Base-by-base conservation (phyloP, 2,113 vertebrate species). In the Rhynchomys soricoides region DNA sequence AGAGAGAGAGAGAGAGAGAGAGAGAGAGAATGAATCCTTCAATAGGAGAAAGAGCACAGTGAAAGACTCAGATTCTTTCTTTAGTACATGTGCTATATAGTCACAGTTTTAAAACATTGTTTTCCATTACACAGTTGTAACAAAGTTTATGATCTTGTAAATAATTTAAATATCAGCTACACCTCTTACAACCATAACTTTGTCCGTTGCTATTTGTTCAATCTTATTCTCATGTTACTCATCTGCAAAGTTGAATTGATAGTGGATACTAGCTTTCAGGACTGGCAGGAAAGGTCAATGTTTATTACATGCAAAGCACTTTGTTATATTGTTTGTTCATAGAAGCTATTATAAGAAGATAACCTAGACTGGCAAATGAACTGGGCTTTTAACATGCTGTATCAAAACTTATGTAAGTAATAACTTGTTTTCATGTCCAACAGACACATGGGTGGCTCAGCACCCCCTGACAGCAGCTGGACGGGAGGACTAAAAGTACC, bases 361-460 rank as follows among this genome's bases (percentile, higher is more conserved):
- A 17, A 34, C 11, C 31, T 19, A 82, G 70, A 70, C 59, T 66
- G 45, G 24, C 12, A 37, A 81, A 24, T 71, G 26, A 9, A 24
- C 4, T 78, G 74, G 59, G 48, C 75, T 74, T 90, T 86, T 78
- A 73, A 87, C 37, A 83, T 77, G 21, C 6, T 81, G 29, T 12
- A 16, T 74, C 26, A 79, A 75, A 52, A 8, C 62, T 75, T 94
- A 37, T 91, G 62, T 21, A 97, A 57, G 64, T 93, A 81, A 94
- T 87, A 16, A 4, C 57, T 1, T 16, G 82, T 95, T 86, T 94
- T 95, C 40, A 87, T 96, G 73, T 89, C n/a, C 3, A 52, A 97
- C 97, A 99, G 99, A 87, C 98, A 99, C 91, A 99, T 99, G 99
- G 99, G 99, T 64, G 99, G 99, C 59, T 10, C 59, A 21, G 78